phyloP scores from a whole-genome alignment of 2,797 vertebrate genomes.

The Pangasius larnaudii region DNA sequence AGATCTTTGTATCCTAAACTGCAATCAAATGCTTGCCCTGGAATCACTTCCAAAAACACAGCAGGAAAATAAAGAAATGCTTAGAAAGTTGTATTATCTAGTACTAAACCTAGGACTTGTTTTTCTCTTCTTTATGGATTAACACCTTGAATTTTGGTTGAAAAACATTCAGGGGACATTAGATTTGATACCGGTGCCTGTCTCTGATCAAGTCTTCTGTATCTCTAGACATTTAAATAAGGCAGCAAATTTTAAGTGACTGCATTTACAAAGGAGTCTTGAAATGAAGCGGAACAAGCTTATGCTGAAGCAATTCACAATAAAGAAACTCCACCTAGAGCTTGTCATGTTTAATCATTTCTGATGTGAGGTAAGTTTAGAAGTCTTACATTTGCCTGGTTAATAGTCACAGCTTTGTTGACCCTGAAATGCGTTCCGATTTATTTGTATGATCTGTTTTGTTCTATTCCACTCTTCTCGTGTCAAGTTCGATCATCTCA shows the following conservation, averaged over 20 bases:
- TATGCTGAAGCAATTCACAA: neutral
- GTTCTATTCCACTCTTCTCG: constrained; percentile 7
- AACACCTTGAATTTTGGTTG: neutral
- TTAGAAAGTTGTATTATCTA: constrained; percentile 54
- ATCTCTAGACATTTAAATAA: neutral
- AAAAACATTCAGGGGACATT: neutral
- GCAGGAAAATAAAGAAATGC: constrained; percentile 57
- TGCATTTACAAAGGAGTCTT: neutral
- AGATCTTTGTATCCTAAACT: constrained; percentile 66
- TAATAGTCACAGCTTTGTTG: neutral
- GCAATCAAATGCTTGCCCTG: constrained; percentile 63
- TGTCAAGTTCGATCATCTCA: neutral
- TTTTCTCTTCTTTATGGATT: neutral
- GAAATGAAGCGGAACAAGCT: constrained; percentile 8
- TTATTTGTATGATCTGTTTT: constrained; percentile 28
- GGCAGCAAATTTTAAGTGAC: neutral
- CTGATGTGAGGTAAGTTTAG: neutral
- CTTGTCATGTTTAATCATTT: constrained; percentile 11
- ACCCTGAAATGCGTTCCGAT: neutral
- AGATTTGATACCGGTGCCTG: neutral
- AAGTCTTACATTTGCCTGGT: neutral
- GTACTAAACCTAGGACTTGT: neutral
- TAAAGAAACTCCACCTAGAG: neutral
- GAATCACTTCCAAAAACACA: constrained; percentile 61
- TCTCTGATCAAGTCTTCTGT: neutral